Evolutionary conservation across 1,140 invertebrate species (phyloP).

Genomic region (Bombus soroeensis): DNA sequence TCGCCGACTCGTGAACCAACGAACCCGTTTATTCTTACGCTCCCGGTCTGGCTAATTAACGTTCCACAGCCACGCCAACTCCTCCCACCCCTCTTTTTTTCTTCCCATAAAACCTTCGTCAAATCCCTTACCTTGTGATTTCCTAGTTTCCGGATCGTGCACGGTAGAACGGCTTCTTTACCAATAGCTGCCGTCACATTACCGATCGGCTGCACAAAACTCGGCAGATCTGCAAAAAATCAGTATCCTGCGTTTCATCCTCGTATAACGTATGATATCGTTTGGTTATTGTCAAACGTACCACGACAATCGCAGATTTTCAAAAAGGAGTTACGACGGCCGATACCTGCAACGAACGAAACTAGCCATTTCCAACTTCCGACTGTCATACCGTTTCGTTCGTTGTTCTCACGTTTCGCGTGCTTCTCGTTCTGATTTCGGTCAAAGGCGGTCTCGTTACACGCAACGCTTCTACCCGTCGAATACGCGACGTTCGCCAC

Average conservation of each 20-base stretch:
- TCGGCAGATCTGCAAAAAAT: slow-evolving; percentile 83
- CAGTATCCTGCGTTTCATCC: neutral
- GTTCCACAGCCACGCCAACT: slow-evolving; percentile 14
- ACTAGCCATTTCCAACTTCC: neutral
- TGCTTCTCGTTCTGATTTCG: slow-evolving; percentile 8
- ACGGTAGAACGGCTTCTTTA: slow-evolving; percentile 91
- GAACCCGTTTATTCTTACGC: too few relatives aligned
- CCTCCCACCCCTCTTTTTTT: neutral
- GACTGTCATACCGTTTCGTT: neutral
- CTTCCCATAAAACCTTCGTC: slow-evolving; percentile 20
- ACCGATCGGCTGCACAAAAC: slow-evolving; percentile 90
- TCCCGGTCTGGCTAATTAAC: slow-evolving; percentile 50
- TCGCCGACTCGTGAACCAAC: too few relatives aligned
- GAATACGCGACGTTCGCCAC: neutral
- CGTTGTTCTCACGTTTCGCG: neutral
- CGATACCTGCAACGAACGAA: neutral
- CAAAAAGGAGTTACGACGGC: too few relatives aligned
- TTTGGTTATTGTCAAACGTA: too few relatives aligned
- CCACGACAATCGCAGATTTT: too few relatives aligned
- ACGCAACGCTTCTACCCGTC: neutral
- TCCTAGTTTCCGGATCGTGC: slow-evolving; percentile 90
- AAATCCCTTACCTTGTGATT: slow-evolving; percentile 89
- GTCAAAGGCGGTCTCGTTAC: slow-evolving; percentile 6
- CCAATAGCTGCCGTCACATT: slow-evolving; percentile 93
- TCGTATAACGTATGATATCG: neutral